Percentiles rank a stretch among this genome's conserved stretches.
Conservation (phyloP, 2,888 invertebrate species). For the Eupeodes luniger region DNA sequence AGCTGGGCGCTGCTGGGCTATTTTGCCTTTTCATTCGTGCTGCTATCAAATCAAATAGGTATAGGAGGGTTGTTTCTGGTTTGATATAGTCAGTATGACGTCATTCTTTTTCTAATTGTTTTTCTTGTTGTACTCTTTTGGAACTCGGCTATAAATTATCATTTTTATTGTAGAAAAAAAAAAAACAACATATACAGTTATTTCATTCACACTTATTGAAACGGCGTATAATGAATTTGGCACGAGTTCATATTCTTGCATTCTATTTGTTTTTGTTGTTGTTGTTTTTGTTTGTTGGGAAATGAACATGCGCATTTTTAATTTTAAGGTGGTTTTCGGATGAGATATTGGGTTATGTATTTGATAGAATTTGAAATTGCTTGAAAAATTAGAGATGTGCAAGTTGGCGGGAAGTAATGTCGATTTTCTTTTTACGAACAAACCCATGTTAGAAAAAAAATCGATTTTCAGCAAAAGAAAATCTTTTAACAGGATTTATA, state of each 20-base stretch:
- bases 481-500: too few species aligned
- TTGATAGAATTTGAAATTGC: too few species aligned
- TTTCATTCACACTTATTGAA: conserved; percentile 24
- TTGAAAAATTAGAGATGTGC: not conserved
- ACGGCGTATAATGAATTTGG: not conserved
- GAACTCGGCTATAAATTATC: conserved; percentile 35
- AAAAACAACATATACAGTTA: conserved; percentile 13
- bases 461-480: too few species aligned
- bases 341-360: not conserved
- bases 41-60: conserved; percentile 12
- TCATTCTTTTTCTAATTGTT: conserved; percentile 65
- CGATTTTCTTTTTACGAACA: too few species aligned
- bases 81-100: conserved; percentile 51
- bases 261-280: not conserved
- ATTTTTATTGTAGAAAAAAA: not conserved
- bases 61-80: conserved; percentile 21
- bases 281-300: not conserved
- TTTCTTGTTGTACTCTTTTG: conserved; percentile 60
- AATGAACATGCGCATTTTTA: conserved; percentile 2
- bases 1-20: conserved; percentile 8
- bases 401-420: not conserved
- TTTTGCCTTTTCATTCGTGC: conserved; percentile 14
- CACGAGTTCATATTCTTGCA: not conserved
- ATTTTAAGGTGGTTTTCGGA: not conserved
- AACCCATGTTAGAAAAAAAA: too few species aligned